These are phyloP conservation scores for Saguinus midas DNA, from an alignment of 2,113 vertebrate genomes.

Conservation along the genomic window DNA sequence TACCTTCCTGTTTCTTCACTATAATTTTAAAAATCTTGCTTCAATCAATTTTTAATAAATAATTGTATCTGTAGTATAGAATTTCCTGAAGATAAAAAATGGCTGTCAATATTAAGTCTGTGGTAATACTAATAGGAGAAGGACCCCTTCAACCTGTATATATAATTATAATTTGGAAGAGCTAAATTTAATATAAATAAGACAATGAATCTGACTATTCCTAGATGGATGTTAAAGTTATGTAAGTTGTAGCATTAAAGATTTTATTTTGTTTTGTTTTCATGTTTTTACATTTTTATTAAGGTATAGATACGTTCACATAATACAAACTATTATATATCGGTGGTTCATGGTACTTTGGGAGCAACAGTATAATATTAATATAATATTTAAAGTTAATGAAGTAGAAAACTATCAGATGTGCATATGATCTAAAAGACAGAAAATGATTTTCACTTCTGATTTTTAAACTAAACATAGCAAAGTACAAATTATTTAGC, in stretches of 20 bases:
- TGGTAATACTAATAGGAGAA: neutral
- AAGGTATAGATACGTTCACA: neutral
- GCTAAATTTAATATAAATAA: neutral
- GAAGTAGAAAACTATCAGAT: neutral
- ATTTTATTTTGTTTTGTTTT: neutral
- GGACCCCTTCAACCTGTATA: neutral
- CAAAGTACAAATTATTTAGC: slow-evolving; percentile 3
- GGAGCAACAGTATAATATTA: neutral
- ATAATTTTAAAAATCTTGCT: neutral
- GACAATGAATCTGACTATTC: neutral
- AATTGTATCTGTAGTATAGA: neutral
- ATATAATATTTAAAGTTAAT: neutral
- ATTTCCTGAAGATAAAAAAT: neutral
- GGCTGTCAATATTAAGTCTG: neutral
- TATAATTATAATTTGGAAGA: neutral
- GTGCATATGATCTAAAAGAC: neutral
- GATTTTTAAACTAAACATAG: neutral
- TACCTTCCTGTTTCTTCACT: neutral
- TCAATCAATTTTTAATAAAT: neutral
- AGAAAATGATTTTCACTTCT: neutral
- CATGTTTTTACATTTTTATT: neutral
- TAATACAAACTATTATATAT: neutral
- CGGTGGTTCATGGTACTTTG: neutral
- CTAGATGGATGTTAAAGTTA: neutral
- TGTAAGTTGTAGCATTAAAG: neutral